Evolutionary conservation across 1,140 invertebrate genomes (phyloP).

Genomic region (Bombus superbus): DNA sequence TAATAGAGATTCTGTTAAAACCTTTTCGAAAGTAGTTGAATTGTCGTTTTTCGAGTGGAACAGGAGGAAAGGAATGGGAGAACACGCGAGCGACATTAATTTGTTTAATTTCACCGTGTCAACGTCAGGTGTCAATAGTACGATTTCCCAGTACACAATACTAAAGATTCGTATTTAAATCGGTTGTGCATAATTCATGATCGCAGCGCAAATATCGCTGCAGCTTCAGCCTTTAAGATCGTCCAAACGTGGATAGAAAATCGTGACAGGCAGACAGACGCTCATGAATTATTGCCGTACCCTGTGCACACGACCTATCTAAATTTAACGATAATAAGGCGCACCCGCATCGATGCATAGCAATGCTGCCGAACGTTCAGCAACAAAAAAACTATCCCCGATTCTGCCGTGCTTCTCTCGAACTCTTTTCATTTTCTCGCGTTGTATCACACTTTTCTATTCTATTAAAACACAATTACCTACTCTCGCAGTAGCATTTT

Average conservation of each 20-base stretch:
- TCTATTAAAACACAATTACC: background rate
- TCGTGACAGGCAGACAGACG: constrained; percentile 31
- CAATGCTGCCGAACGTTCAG: background rate
- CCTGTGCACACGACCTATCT: constrained; percentile 1
- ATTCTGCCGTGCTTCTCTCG: background rate
- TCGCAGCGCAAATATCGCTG: constrained; percentile 28
- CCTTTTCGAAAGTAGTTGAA: background rate
- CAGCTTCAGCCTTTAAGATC: constrained; percentile 34
- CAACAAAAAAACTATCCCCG: background rate
- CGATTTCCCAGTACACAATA: background rate
- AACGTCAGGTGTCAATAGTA: background rate
- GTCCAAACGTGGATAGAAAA: constrained; percentile 30
- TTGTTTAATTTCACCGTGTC: background rate
- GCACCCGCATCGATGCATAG: background rate
- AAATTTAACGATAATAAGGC: constrained; percentile 30
- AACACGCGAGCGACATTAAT: background rate
- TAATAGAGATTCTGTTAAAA: background rate
- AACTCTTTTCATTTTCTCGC: background rate
- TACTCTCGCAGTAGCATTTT: background rate
- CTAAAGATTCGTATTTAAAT: constrained; percentile 32
- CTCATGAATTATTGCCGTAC: constrained; percentile 33
- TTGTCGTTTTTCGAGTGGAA: background rate
- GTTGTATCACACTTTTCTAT: background rate
- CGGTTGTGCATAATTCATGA: constrained; percentile 39
- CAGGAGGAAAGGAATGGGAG: background rate